Evolutionary conservation across 2,113 vertebrate species (phyloP).

Genomic region (Eudorcas thomsonii): DNA sequence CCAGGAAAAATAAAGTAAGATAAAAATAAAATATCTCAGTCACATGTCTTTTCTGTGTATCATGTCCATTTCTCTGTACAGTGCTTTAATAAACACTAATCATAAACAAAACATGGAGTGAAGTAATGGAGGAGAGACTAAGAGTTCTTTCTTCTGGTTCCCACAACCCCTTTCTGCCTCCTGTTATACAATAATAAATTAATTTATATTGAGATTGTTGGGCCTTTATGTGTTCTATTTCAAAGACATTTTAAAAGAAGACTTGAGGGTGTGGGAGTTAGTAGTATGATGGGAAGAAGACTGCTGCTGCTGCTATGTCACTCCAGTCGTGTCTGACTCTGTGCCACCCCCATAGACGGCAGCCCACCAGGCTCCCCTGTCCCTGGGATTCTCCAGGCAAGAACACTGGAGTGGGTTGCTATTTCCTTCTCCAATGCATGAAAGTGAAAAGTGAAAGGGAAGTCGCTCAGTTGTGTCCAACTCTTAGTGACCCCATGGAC

Average conservation of each 20-base stretch:
- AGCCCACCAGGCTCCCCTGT: too few relatives aligned
- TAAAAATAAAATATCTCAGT: not conserved
- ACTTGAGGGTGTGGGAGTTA: not conserved
- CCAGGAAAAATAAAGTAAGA: not conserved
- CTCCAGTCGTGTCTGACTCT: too few relatives aligned
- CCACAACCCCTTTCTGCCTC: not conserved
- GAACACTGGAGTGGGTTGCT: too few relatives aligned
- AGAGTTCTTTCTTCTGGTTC: not conserved
- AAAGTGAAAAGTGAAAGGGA: too few relatives aligned
- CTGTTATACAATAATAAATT: slow-evolving; percentile 3
- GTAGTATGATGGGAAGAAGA: not conserved
- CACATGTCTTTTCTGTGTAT: not conserved
- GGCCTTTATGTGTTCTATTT: not conserved
- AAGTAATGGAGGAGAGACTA: not conserved
- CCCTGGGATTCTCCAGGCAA: too few relatives aligned
- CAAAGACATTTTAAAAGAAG: slow-evolving; percentile 7
- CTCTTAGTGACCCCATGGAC: too few relatives aligned
- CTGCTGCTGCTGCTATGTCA: not conserved
- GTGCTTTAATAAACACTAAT: not conserved
- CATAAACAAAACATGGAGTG: not conserved
- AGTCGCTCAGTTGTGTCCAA: fast-evolving
- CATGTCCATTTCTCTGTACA: not conserved
- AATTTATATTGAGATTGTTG: not conserved
- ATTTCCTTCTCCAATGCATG: too few relatives aligned
- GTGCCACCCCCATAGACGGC: too few relatives aligned